These are phyloP conservation scores for Athripsodes cinereus DNA, from an alignment of 2,888 invertebrate species.

Conservation along the genomic window DNA sequence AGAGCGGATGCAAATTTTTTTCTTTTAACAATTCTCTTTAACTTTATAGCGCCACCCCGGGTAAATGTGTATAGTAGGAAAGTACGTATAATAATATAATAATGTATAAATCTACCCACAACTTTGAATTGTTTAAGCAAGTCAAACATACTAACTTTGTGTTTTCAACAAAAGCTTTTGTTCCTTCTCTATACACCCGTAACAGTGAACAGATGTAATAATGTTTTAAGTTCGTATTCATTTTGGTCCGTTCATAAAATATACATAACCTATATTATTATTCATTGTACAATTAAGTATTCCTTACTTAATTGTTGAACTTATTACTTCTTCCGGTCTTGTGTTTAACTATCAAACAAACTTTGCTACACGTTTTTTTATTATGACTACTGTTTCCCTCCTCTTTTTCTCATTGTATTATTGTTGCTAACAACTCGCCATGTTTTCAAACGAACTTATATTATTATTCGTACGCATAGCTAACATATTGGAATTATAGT, in stretches of 20 bases:
- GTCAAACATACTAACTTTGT: slow-evolving; percentile 25
- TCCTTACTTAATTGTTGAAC: slow-evolving; percentile 21
- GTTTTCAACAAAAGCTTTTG: slow-evolving; percentile 25
- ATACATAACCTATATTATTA: background rate
- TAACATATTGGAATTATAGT: too few species aligned
- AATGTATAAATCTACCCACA: background rate
- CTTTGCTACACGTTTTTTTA: too few species aligned
- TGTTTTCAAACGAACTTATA: too few species aligned
- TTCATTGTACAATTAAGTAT: too few species aligned
- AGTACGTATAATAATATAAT: background rate
- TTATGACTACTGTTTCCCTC: too few species aligned
- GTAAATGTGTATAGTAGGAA: background rate
- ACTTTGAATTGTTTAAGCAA: slow-evolving; percentile 18
- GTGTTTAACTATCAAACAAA: too few species aligned
- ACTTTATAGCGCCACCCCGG: background rate
- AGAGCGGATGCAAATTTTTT: background rate
- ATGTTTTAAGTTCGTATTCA: slow-evolving; percentile 21
- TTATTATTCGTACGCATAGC: too few species aligned
- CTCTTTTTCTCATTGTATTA: too few species aligned
- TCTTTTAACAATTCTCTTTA: background rate
- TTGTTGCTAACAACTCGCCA: too few species aligned
- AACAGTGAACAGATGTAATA: slow-evolving; percentile 24
- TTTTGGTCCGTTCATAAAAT: slow-evolving; percentile 14
- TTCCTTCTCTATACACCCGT: slow-evolving; percentile 16
- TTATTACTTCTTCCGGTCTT: slow-evolving; percentile 20